Conservation (phyloP, 2,888 invertebrate genomes). For the Caenorhabditis wallacei region DNA sequence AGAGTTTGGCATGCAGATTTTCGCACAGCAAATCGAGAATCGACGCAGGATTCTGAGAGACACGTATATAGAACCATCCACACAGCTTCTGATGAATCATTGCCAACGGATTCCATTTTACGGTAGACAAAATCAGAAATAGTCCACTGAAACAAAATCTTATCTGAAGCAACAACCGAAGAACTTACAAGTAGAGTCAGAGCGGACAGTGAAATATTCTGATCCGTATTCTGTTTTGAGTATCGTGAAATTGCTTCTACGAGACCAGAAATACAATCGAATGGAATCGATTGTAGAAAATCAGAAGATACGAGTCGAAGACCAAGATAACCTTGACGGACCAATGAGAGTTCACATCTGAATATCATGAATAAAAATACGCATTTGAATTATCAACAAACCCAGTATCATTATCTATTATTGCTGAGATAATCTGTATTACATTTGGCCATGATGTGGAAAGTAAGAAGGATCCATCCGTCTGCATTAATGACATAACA, state of each 20-base stretch:
- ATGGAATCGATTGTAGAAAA: slow-evolving; percentile 94
- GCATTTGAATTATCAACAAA: neutral
- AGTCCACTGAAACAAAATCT: slow-evolving; percentile 90
- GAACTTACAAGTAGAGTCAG: slow-evolving; percentile 89
- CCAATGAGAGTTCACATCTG: slow-evolving; percentile 86
- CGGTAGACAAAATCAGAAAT: slow-evolving; percentile 91
- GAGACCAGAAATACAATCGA: slow-evolving; percentile 88
- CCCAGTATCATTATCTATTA: slow-evolving; percentile 86
- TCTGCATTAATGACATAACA: slow-evolving; percentile 93
- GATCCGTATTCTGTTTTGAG: slow-evolving; percentile 95
- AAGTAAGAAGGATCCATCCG: slow-evolving; percentile 91
- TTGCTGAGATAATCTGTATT: slow-evolving; percentile 93
- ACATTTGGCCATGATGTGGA: slow-evolving; percentile 96
- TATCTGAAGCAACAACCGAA: too few relatives aligned
- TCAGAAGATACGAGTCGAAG: slow-evolving; percentile 95
- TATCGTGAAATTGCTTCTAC: slow-evolving; percentile 95
- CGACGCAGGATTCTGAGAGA: slow-evolving; percentile 90
- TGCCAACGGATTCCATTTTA: slow-evolving; percentile 68
- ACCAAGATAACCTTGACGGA: slow-evolving; percentile 92
- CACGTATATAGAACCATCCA: slow-evolving; percentile 83
- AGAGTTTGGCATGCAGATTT: slow-evolving; percentile 95
- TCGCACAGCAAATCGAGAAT: slow-evolving; percentile 94
- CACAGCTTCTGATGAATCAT: slow-evolving; percentile 73
- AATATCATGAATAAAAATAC: slow-evolving; percentile 85
- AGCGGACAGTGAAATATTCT: slow-evolving; percentile 97